phyloP scores from a whole-genome alignment of 2,797 vertebrate genomes.

The Heteromormyrus szaboi region DNA sequence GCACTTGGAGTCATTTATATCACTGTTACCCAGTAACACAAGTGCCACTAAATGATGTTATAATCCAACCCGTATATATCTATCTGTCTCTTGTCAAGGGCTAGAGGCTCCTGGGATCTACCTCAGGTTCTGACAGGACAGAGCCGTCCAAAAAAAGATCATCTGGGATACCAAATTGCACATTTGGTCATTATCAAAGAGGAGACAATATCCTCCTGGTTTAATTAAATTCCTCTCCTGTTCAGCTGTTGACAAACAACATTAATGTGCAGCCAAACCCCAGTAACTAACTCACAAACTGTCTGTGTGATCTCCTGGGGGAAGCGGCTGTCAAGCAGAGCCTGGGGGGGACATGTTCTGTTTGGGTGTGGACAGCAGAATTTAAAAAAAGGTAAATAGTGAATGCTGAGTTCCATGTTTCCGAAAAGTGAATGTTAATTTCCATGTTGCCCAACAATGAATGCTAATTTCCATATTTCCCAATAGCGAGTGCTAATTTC shows the following conservation, averaged over 20 bases:
- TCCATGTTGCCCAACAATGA: no score
- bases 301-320: background rate
- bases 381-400: background rate
- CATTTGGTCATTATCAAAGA: background rate
- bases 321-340: background rate
- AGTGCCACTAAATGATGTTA: background rate
- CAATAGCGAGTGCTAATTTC: no score
- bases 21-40: background rate
- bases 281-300: background rate
- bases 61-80: background rate
- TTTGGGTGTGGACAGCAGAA: background rate
- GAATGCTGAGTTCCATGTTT: background rate
- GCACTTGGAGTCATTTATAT: background rate
- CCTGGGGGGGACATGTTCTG: background rate
- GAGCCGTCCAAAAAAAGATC: background rate
- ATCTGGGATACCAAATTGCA: background rate
- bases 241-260: background rate
- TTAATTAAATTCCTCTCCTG: background rate
- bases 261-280: background rate
- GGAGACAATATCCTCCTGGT: background rate
- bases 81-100: background rate
- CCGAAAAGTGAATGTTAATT: no score
- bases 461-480: no score
- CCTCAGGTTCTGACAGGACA: background rate
- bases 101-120: background rate